Percentiles rank a stretch among this genome's conserved stretches.
phyloP scores from a whole-genome alignment of 2,113 vertebrate genomes.

The Rostratula benghalensis region DNA sequence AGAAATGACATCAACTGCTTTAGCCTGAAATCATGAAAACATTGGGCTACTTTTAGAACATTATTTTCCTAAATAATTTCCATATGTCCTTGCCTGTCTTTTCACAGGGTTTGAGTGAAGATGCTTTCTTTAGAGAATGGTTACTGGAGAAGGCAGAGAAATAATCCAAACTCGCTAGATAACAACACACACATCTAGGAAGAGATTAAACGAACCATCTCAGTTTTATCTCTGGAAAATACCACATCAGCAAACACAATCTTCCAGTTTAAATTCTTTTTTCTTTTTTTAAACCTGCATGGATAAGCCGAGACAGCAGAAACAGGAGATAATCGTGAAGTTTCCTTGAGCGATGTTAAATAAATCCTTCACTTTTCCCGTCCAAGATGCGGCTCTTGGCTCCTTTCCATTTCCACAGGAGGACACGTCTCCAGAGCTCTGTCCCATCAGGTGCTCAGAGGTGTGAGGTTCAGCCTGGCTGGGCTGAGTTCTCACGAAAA shows the following conservation, averaged over 20 bases:
- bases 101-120: neutral
- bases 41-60: neutral
- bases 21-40: neutral
- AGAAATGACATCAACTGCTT: neutral
- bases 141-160: neutral
- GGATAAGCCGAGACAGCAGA: neutral
- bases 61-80: neutral
- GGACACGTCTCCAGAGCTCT: neutral
- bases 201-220: neutral
- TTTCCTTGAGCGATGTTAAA: neutral
- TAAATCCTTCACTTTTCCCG: neutral
- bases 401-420: neutral
- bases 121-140: neutral
- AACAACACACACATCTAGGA: neutral
- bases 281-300: neutral
- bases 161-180: neutral
- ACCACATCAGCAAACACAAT: neutral
- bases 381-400: neutral
- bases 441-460: accelerated
- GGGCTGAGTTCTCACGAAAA: neutral
- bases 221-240: neutral
- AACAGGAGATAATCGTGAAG: neutral
- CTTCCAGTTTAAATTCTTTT: neutral
- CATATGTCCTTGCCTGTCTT: neutral
- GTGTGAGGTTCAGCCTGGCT: neutral